Conservation (phyloP, 2,888 invertebrate genomes). For the Nasonovia ribisnigri region DNA sequence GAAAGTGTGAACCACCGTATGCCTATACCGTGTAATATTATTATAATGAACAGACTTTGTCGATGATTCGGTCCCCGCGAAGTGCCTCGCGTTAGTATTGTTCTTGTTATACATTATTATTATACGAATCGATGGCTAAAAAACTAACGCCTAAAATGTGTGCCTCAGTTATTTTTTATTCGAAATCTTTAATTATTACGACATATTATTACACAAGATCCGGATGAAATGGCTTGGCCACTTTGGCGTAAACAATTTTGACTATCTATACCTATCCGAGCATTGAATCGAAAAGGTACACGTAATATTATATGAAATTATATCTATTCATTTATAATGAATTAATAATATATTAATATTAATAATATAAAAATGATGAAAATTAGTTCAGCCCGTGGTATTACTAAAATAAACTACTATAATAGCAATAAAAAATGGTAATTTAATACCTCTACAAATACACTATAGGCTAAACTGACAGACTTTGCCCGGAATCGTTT, state of each 20-base stretch:
- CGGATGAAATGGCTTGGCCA: not conserved
- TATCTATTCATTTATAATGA: too few relatives aligned
- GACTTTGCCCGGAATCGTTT: not conserved
- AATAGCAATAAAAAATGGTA: not conserved
- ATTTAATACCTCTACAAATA: not conserved
- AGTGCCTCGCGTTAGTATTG: not conserved
- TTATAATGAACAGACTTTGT: not conserved
- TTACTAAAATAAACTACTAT: not conserved
- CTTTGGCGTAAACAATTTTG: not conserved
- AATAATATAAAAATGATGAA: not conserved
- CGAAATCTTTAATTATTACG: not conserved
- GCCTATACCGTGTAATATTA: not conserved
- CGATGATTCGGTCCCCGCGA: not conserved
- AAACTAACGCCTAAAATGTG: not conserved
- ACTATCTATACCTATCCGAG: too few relatives aligned
- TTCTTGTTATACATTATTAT: not conserved
- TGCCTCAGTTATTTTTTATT: not conserved
- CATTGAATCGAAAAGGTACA: not conserved
- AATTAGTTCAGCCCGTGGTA: not conserved
- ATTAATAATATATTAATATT: not conserved
- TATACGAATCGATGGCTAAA: not conserved
- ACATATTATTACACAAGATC: not conserved
- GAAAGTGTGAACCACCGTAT: too few relatives aligned
- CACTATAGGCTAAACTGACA: not conserved
- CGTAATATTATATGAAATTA: too few relatives aligned